These are phyloP conservation scores for Magallana nippona DNA, from an alignment of 2,888 invertebrate genomes.

Conservation along the genomic window DNA sequence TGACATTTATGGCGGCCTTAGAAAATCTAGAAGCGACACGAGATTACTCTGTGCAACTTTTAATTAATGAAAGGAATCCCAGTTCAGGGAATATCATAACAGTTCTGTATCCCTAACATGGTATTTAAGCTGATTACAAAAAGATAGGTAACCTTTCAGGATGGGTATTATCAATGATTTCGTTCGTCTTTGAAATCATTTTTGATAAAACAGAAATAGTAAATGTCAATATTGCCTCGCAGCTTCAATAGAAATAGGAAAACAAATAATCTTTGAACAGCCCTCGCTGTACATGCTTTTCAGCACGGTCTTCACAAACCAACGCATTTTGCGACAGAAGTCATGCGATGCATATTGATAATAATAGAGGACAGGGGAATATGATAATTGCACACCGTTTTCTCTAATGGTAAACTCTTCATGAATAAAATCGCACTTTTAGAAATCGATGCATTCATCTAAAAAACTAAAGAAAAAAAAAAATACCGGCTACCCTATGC, in stretches of 20 bases:
- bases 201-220: not conserved
- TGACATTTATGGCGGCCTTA: constrained; percentile 22
- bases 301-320: not conserved
- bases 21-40: constrained; percentile 4
- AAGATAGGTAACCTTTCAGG: not conserved
- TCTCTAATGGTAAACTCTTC: too few relatives aligned
- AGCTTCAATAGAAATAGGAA: not conserved
- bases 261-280: not conserved
- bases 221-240: constrained; percentile 7
- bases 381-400: too few relatives aligned
- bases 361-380: too few relatives aligned
- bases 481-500: too few relatives aligned
- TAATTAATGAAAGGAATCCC: not conserved
- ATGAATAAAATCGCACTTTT: too few relatives aligned
- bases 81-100: not conserved
- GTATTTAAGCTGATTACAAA: not conserved
- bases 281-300: not conserved
- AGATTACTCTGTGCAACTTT: not conserved
- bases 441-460: too few relatives aligned
- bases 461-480: too few relatives aligned
- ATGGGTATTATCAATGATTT: not conserved
- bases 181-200: not conserved
- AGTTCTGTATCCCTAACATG: not conserved
- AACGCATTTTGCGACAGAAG: not conserved
- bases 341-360: too few relatives aligned